Evolutionary conservation across 2,888 invertebrate species (phyloP), one percentile per base, ranked within the genome.

Genomic region (Glyphotaelius pellucidus): DNA sequence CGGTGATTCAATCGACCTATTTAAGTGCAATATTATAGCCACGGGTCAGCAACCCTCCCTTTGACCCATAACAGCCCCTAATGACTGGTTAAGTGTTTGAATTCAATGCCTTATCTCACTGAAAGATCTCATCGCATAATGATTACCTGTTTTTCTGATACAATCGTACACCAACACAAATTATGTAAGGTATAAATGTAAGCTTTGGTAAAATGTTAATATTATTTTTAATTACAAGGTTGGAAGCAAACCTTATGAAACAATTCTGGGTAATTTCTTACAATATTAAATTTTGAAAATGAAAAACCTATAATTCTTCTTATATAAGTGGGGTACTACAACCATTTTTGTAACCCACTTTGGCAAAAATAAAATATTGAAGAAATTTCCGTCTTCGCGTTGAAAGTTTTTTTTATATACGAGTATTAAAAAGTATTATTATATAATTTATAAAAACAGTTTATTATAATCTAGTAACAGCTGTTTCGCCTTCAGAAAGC

Each of bases 41-140:
- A 31, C 12, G 30, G 87, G 87, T 47, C 87, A 87, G 87, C 67
- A 52, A 47, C 42, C 87, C n/a, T 52, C 87, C 52, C 19, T 87
- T 47, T 47, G 47, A 52, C 87, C 87, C 47, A 31, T 87, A 67
- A 31, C 30, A 52, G 67, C n/a, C 52, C 87, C 32, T 87, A 87
- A 87, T 87, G 87, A 32, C 87, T 32, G 47, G 87, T 30, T 67
- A 67, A 67, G 67, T 47, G 52, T 52, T n/a, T 47, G 47, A 87
- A 31, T 87, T 47, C 42, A 86, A 47, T 52, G 87, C 87, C n/a
- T n/a, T 87, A 87, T 87, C 87, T 87, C 9, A 19, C 67, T 67
- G 67, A 31, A 87, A 52, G 30, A 87, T 87, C 87, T 52, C 87
- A 87, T 52, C 19, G 42, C 87, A 87, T 52, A 52, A 87, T 52